Conservation (phyloP, 2,888 invertebrate species). For the Margaritifera margaritifera region DNA sequence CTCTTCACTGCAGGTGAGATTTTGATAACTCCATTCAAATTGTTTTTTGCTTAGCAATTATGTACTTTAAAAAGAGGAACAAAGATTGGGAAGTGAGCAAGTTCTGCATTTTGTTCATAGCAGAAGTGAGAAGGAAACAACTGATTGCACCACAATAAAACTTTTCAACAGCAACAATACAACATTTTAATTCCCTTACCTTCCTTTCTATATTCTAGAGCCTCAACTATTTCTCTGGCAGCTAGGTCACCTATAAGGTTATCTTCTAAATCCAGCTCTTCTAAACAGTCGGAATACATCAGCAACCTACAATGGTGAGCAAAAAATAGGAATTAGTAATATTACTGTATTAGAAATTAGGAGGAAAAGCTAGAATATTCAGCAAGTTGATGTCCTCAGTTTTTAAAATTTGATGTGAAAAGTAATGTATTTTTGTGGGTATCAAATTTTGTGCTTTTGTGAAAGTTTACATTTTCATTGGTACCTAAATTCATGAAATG, state of each 20-base stretch:
- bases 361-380: not conserved
- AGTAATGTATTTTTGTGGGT: too few relatives aligned
- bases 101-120: not conserved
- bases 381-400: not conserved
- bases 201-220: constrained; percentile 66
- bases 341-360: not conserved
- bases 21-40: too few relatives aligned
- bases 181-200: constrained; percentile 35
- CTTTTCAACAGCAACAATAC: too few relatives aligned
- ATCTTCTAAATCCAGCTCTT: constrained; percentile 70
- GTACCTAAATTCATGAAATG: too few relatives aligned
- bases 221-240: constrained; percentile 66
- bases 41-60: too few relatives aligned
- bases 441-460: too few relatives aligned
- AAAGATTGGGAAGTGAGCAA: not conserved
- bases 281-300: constrained; percentile 62
- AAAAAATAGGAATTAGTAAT: not conserved
- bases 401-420: not conserved
- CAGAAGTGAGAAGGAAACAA: not conserved
- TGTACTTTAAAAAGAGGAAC: too few relatives aligned
- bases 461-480: too few relatives aligned
- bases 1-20: too few relatives aligned
- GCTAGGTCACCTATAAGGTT: constrained; percentile 71
- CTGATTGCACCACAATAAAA: too few relatives aligned
- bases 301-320: constrained; percentile 57